phyloP scores from a whole-genome alignment of 2,113 vertebrate genomes.

The Pyxicephalus adspersus region DNA sequence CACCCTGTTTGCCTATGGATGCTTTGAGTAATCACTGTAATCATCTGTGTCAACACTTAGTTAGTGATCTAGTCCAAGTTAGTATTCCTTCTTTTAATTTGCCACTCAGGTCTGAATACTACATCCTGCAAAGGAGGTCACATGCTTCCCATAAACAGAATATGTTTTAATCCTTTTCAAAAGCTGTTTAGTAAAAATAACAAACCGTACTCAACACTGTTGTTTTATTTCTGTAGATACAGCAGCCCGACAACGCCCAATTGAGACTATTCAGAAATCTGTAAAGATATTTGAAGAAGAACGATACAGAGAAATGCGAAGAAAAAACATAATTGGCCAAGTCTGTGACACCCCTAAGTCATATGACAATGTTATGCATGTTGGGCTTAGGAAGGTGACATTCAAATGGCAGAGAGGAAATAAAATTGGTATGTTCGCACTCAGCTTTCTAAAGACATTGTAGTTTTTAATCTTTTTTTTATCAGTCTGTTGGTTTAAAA shows the following conservation, averaged over 20 bases:
- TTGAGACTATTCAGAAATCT: constrained; percentile 89
- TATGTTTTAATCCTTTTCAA: too few relatives aligned
- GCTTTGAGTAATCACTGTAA: not conserved
- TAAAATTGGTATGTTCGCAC: constrained; percentile 93
- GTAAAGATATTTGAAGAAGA: constrained; percentile 90
- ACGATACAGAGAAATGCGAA: constrained; percentile 87
- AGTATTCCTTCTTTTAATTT: not conserved
- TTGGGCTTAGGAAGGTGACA: constrained; percentile 96
- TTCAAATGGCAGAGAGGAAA: constrained; percentile 99
- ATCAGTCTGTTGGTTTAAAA: too few relatives aligned
- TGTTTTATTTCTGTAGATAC: constrained; percentile 71
- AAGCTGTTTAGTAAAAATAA: too few relatives aligned
- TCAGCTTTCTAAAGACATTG: too few relatives aligned
- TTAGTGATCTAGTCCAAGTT: not conserved
- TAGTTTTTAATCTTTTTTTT: too few relatives aligned
- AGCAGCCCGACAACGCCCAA: constrained; percentile 84
- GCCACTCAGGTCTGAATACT: not conserved
- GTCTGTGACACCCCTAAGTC: constrained; percentile 96
- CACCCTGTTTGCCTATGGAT: too few relatives aligned
- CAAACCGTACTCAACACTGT: too few relatives aligned
- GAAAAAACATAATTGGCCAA: constrained; percentile 95
- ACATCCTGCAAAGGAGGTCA: too few relatives aligned
- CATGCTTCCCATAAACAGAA: too few relatives aligned
- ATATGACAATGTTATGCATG: constrained; percentile 96
- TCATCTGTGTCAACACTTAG: not conserved